phyloP scores from a whole-genome alignment of 1,140 invertebrate species.

The Drosophila ironensis region DNA sequence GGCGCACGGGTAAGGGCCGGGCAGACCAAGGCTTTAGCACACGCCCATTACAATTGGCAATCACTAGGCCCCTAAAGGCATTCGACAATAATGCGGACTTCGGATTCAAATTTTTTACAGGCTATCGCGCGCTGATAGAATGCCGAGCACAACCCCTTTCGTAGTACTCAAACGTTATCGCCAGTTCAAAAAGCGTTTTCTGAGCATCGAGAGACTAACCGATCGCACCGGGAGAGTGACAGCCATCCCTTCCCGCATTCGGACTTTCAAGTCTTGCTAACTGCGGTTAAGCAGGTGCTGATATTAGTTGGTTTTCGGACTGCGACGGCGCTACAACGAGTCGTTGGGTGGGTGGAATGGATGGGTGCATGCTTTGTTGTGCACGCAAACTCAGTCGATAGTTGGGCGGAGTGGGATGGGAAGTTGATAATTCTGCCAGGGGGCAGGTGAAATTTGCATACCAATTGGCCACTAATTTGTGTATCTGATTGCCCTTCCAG shows the following conservation, averaged over 20 bases:
- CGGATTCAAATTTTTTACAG: not conserved
- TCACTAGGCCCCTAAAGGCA: not conserved
- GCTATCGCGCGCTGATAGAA: slow-evolving; percentile 45
- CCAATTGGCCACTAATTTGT: slow-evolving; percentile 40
- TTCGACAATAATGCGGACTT: not conserved
- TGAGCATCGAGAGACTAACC: slow-evolving; percentile 17
- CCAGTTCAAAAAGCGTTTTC: slow-evolving; percentile 32
- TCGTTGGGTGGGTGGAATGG: slow-evolving; percentile 22
- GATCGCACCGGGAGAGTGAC: slow-evolving; percentile 11
- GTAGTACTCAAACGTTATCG: slow-evolving; percentile 10
- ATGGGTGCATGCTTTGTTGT: too few relatives aligned
- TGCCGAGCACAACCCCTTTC: slow-evolving; percentile 1
- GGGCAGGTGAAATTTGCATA: slow-evolving; percentile 28
- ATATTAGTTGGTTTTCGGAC: slow-evolving; percentile 65
- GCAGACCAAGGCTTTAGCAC: slow-evolving; percentile 1
- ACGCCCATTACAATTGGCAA: slow-evolving; percentile 1
- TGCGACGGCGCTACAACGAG: slow-evolving; percentile 47
- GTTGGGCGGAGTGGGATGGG: too few relatives aligned
- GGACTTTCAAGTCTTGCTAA: slow-evolving; percentile 53
- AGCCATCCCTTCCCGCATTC: slow-evolving; percentile 46
- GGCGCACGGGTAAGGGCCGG: not conserved
- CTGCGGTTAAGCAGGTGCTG: slow-evolving; percentile 39
- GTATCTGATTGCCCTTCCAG: slow-evolving; percentile 80
- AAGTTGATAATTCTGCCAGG: slow-evolving; percentile 6
- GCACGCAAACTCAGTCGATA: too few relatives aligned